Evolutionary conservation across 2,113 vertebrate genomes (phyloP), one percentile per base, ranked within the genome.

Genomic region (Alexandromys fortis): DNA sequence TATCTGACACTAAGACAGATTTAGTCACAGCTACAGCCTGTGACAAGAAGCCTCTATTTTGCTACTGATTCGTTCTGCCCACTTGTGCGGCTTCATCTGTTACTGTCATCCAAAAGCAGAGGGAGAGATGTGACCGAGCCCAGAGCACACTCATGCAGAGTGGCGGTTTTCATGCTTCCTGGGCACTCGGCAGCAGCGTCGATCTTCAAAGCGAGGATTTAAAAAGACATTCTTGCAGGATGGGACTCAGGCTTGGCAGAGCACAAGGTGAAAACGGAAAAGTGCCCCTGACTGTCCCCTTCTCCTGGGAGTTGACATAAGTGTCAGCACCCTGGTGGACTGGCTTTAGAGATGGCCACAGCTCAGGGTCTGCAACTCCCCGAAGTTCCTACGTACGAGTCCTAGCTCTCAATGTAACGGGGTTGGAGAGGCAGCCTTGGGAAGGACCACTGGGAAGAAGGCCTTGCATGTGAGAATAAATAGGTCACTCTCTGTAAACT

Each of bases 61-160:
- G 76, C 58, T 47, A 70, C 61, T 9, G 75, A 26, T 47, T 72
- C 52, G 49, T 52, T 86, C 77, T 86, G n/a, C 55, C 49, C 76
- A 0, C 28, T 67, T 87, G 33, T 79, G 21, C 47, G 94, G 61
- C 61, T 89, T 73, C n/a, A 76, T 52, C 61, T 68, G 19, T 81
- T n/a, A 76, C 72, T 89, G 38, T 89, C 52, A 86, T 16, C 77
- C 65, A 78, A 75, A 63, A 91, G 86, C 10, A 89, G 94, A 83
- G 49, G 63, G 28, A 68, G 47, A 72, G 5, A 21, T 30, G 42
- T 49, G 81, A 49, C 7, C 9, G 47, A 70, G 82, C 91, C 87
- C 45, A n/a, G 75, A 63, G 85, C 49, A 52, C 33, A 72, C 63
- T 86, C 79, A 28, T 17, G 86, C 76, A 45, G 1, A 81, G 8